Conservation (phyloP, 2,888 invertebrate species). For the Machimus atricapillus region DNA sequence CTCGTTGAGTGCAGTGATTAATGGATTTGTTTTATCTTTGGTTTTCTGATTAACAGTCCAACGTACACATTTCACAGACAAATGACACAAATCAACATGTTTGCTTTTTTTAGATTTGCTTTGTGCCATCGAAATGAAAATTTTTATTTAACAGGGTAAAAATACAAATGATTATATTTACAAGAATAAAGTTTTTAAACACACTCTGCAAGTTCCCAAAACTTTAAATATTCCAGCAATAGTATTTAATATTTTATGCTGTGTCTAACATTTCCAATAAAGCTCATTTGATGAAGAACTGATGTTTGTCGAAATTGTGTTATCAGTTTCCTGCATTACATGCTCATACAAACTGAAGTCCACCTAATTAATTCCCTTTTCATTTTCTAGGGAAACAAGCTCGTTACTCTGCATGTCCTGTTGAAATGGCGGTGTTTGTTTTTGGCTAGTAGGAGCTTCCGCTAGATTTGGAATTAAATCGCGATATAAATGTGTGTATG, state of each 20-base stretch:
- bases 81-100: background rate
- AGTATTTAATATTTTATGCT: no score
- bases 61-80: background rate
- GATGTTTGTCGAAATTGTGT: background rate
- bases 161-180: no score
- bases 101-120: background rate
- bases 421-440: background rate
- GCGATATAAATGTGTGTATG: background rate
- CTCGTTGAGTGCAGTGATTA: background rate
- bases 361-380: background rate
- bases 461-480: background rate
- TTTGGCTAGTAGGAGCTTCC: background rate
- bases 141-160: no score
- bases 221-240: no score
- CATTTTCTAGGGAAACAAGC: background rate
- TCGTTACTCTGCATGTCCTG: background rate
- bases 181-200: no score
- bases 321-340: background rate
- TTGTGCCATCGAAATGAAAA: no score
- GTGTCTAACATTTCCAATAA: no score
- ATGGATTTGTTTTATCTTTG: background rate
- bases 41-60: background rate
- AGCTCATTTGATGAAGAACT: no score
- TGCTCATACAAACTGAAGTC: background rate
- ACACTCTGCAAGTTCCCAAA: no score